phyloP scores from a whole-genome alignment of 92 coral and sea anemone genomes.

The Porites lobata region DNA sequence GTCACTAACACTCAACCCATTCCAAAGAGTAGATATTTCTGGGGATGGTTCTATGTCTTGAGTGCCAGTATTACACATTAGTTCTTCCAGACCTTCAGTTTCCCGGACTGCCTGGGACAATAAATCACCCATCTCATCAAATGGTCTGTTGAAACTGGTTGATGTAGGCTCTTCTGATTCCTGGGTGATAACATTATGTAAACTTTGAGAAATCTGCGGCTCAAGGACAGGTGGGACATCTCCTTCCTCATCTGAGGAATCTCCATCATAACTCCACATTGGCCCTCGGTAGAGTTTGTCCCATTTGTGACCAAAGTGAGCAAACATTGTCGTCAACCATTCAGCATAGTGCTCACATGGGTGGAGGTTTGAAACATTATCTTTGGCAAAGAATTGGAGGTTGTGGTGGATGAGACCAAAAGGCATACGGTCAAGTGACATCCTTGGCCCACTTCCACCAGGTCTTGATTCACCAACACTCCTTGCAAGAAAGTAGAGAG shows the following conservation, averaged over 20 bases:
- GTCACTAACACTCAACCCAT: neutral
- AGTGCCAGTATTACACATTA: constrained; percentile 20
- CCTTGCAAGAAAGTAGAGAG: neutral
- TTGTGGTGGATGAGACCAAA: constrained; percentile 1
- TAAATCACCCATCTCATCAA: no score
- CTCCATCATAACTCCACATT: neutral
- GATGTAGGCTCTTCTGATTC: no score
- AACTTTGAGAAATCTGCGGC: neutral
- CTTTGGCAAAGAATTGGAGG: neutral
- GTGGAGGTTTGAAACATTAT: neutral
- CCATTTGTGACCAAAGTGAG: neutral
- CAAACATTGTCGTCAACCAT: neutral
- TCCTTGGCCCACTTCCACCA: neutral
- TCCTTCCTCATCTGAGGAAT: neutral
- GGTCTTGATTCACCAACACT: no score
- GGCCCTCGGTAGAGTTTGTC: neutral
- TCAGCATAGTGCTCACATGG: neutral
- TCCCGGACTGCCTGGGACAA: no score
- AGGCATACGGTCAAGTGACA: neutral
- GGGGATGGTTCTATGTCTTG: constrained; percentile 16
- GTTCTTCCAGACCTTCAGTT: neutral
- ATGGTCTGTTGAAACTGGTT: no score
- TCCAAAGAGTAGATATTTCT: constrained; percentile 52
- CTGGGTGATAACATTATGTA: no score
- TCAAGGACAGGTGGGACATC: no score